Evolutionary conservation across 1,140 invertebrate genomes (phyloP).

Genomic region (Eupristina koningsbergeri): DNA sequence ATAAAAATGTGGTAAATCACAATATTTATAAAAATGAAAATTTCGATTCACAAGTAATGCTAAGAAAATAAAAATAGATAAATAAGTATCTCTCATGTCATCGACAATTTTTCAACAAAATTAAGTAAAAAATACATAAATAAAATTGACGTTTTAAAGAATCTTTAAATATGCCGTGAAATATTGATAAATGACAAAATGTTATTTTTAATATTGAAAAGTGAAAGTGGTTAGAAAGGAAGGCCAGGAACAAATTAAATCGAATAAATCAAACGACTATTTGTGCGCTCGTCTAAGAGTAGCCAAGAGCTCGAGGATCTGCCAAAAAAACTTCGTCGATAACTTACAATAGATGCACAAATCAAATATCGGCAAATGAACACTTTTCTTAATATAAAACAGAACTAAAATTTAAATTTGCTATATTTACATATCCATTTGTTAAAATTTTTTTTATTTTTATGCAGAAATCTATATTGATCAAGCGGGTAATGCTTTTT

Average conservation of each 20-base stretch:
- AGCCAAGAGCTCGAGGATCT: conserved; percentile 7
- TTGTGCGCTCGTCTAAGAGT: background rate
- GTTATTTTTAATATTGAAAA: conserved; percentile 22
- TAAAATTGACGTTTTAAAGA: conserved; percentile 6
- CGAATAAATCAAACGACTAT: conserved; percentile 17
- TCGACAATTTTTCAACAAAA: too few relatives aligned
- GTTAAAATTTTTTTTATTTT: background rate
- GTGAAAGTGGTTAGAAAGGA: conserved; percentile 34
- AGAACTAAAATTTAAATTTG: background rate
- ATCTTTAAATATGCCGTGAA: background rate
- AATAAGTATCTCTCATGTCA: background rate
- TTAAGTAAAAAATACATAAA: background rate
- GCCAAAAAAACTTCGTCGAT: conserved; percentile 27
- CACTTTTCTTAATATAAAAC: background rate
- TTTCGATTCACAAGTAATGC: background rate
- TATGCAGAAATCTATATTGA: background rate
- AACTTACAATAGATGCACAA: background rate
- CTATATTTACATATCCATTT: background rate
- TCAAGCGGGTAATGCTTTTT: too few relatives aligned
- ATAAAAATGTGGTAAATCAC: background rate
- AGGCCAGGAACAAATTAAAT: conserved; percentile 7
- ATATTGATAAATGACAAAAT: conserved; percentile 43
- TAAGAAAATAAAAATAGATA: background rate
- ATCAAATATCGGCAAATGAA: conserved; percentile 5
- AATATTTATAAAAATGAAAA: background rate